phyloP scores from a whole-genome alignment of 2,888 invertebrate species.

The Protophormia terraenovae region DNA sequence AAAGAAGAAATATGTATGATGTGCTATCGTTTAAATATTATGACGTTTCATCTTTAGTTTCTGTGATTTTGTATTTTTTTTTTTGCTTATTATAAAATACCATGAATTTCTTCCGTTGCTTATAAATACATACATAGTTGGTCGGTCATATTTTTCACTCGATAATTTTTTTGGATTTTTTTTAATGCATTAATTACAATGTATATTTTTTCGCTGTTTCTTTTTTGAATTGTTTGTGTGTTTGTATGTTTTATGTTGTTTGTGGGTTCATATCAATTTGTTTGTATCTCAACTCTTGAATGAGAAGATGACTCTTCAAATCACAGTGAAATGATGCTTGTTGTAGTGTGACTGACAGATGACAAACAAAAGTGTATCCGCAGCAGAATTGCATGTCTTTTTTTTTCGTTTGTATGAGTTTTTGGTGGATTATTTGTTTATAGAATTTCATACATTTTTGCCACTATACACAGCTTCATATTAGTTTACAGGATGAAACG shows the following conservation, averaged over 20 bases:
- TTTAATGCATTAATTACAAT: conserved; percentile 49
- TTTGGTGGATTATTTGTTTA: conserved; percentile 38
- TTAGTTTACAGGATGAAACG: neutral
- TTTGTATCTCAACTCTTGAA: conserved; percentile 38
- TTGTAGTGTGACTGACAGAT: conserved; percentile 68
- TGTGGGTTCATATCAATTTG: conserved; percentile 15
- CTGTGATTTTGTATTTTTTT: conserved; percentile 30
- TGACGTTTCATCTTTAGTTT: conserved; percentile 40
- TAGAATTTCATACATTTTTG: conserved; percentile 5
- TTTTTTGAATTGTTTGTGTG: neutral
- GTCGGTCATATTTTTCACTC: conserved; percentile 17
- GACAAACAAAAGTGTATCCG: conserved; percentile 68
- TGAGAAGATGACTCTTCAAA: conserved; percentile 53
- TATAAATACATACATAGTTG: neutral
- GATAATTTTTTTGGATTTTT: neutral
- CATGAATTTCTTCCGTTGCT: conserved; percentile 59
- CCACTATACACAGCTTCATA: neutral
- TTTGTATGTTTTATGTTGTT: neutral
- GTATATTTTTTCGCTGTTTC: neutral
- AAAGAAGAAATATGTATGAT: neutral
- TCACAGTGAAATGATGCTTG: conserved; percentile 64
- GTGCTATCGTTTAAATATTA: conserved; percentile 57
- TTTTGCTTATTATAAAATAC: conserved; percentile 44
- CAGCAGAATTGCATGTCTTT: conserved; percentile 28
- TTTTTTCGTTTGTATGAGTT: conserved; percentile 14